Evolutionary conservation across 2,113 vertebrate species (phyloP), one percentile per base, ranked within the genome.

Genomic region (Nerophis ophidion): DNA sequence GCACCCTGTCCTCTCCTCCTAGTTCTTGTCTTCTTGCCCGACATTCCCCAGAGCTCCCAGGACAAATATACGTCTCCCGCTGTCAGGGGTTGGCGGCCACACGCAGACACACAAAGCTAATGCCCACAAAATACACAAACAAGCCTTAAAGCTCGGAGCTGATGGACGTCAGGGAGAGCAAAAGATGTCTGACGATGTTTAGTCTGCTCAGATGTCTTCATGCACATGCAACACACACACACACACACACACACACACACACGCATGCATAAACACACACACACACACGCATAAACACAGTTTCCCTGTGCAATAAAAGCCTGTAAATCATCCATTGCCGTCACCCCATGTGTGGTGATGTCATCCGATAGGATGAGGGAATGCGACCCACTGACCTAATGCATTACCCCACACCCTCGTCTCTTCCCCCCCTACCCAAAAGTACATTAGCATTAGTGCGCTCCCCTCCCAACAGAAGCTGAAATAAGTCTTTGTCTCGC

Each of bases 321-420:
- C 80, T 73, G 65, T 83, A 72, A 70, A 82, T 84, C 77, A 71
- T 74, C 57, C 46, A 4, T 65, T 74, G 68, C 73, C 73, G 81
- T 62, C 66, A 9, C 51, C 60, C 38, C 46, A 10, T 8, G 14
- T 65, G 66, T 10, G 12, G 58, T 90, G 87, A 90, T 86, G 87
- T 91, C 88, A 91, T 87, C 74, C 48, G 75, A 88, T 78, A 79
- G 78, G 65, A 72, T 79, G 77, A 79, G 83, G 68, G 87, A 90
- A 90, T 87, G 84, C 70, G 83, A 81, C 84, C 86, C 79, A 79
- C 78, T 90, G 89, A 88, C 88, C 79, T 66, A 52, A 80, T 73
- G 72, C 79, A 82, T 81, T 83, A 82, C 73, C 75, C 70, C 60
- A 46, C 58, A 47, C 52, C 62, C 52, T 60, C 57, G 56, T 60